Evolutionary conservation across 2,888 invertebrate genomes (phyloP).

Genomic region (Abrostola triplasia): DNA sequence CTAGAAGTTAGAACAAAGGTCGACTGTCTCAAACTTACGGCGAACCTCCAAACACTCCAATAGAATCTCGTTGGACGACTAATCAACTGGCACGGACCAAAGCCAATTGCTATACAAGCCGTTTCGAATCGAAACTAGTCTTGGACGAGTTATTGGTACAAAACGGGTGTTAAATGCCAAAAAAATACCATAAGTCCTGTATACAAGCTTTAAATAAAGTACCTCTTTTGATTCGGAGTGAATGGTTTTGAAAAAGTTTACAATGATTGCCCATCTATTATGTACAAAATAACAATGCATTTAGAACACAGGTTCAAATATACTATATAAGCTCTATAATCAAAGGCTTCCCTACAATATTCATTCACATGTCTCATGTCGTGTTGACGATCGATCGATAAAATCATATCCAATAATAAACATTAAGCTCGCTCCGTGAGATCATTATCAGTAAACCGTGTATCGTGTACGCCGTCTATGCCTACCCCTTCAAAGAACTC

Average conservation of each 20-base stretch:
- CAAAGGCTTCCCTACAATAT: too few relatives aligned
- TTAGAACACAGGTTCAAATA: too few relatives aligned
- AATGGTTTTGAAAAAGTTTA: too few relatives aligned
- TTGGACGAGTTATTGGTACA: slow-evolving; percentile 18
- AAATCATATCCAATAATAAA: too few relatives aligned
- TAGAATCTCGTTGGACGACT: slow-evolving; percentile 20
- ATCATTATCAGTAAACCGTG: background rate
- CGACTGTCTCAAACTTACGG: slow-evolving; percentile 41
- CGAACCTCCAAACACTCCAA: slow-evolving; percentile 34
- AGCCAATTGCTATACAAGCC: slow-evolving; percentile 47
- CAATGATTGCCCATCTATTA: too few relatives aligned
- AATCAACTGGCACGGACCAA: slow-evolving; percentile 39
- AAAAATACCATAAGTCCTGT: background rate
- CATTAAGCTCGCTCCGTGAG: background rate
- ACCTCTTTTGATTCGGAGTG: too few relatives aligned
- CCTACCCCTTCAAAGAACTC: background rate
- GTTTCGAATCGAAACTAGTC: slow-evolving; percentile 50
- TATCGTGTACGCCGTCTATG: background rate
- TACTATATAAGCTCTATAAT: too few relatives aligned
- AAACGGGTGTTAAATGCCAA: slow-evolving; percentile 30
- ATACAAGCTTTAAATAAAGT: background rate
- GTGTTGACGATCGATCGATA: too few relatives aligned
- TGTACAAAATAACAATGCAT: too few relatives aligned
- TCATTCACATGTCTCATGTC: too few relatives aligned
- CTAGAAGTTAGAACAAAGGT: slow-evolving; percentile 27